Evolutionary conservation across 2,797 vertebrate species (phyloP), one percentile per base, ranked within the genome.

Genomic region (Falco berigora): DNA sequence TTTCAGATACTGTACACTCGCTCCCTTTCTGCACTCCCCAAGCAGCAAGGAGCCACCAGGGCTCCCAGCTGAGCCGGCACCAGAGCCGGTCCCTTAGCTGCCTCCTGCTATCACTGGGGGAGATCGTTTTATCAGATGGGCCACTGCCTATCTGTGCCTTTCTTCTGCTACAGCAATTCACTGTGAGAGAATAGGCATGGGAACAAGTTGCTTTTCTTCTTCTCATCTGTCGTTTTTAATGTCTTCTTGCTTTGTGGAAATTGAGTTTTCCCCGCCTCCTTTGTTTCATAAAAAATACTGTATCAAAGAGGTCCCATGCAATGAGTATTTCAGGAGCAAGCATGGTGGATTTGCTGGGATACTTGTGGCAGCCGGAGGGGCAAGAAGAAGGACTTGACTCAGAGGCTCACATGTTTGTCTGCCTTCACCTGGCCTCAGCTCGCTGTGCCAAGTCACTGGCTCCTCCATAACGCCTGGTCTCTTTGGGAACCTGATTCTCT

Each of bases 401-500:
- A 50, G 64, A 56, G 28, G 21, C 21, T 30, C 44, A 8, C 4
- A 0, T 23, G 44, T 76, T 90, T 42, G 8, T 90, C 36, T 88
- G 75, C 36, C 36, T 7, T 92, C 47, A 82, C 77, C 52, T 89
- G 59, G 47, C 44, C 84, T 46, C 18, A 20, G 63, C 50, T 69
- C 9, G 0, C 67, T 27, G 34, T 30, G 1, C 64, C 23, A 2
- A 71, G 24, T 67, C 53, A 25, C 63, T 34, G 82, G 38, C 71
- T 93, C 34, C 67, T 64, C 67, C 8, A 0, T 47, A 66, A 52
- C 1, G 1, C 46, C 30, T 50, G 17, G 14, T 85, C 59, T 79
- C 71, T 92, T 84, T 90, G 74, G 93, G 91, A 95, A 91, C 30
- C 27, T 32, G 11, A 32, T 61, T 91, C 63, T 92, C 78, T 14